These are phyloP conservation scores for Gila orcuttii DNA, from an alignment of 2,113 vertebrate genomes.

Conservation along the genomic window DNA sequence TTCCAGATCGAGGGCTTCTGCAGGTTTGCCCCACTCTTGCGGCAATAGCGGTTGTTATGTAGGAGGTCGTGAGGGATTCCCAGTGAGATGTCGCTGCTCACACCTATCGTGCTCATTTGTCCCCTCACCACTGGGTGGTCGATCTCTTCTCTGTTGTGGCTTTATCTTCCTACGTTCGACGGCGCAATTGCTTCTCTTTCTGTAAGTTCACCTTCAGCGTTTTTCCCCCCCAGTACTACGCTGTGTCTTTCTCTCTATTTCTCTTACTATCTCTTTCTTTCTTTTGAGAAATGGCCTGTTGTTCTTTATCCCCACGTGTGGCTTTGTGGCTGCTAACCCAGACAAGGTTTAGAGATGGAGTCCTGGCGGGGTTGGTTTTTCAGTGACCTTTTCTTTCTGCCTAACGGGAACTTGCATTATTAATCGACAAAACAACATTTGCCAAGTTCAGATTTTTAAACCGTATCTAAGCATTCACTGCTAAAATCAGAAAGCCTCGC, in stretches of 20 bases:
- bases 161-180: constrained; percentile 23
- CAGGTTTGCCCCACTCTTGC: constrained; percentile 18
- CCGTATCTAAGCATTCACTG: not conserved
- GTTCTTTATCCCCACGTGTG: not conserved
- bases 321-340: constrained; percentile 27
- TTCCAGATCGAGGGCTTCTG: not conserved
- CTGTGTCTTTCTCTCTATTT: not conserved
- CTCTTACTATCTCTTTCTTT: constrained; percentile 8
- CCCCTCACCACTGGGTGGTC: constrained; percentile 37
- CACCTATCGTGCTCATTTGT: not conserved
- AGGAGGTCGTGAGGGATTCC: constrained; percentile 55
- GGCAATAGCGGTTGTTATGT: constrained; percentile 15
- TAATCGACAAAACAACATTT: constrained; percentile 19
- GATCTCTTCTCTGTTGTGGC: constrained; percentile 27
- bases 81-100: constrained; percentile 1
- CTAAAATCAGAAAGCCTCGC: not conserved
- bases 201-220: not conserved
- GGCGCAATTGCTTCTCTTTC: constrained; percentile 26
- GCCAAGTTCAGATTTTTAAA: not conserved
- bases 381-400: constrained; percentile 49
- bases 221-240: not conserved
- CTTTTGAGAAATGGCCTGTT: constrained; percentile 13
- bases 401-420: constrained; percentile 45
- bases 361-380: constrained; percentile 25
- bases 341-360: not conserved